These are phyloP conservation scores for Platyrinchus mystaceus DNA, from an alignment of 2,797 vertebrate genomes.

Conservation along the genomic window DNA sequence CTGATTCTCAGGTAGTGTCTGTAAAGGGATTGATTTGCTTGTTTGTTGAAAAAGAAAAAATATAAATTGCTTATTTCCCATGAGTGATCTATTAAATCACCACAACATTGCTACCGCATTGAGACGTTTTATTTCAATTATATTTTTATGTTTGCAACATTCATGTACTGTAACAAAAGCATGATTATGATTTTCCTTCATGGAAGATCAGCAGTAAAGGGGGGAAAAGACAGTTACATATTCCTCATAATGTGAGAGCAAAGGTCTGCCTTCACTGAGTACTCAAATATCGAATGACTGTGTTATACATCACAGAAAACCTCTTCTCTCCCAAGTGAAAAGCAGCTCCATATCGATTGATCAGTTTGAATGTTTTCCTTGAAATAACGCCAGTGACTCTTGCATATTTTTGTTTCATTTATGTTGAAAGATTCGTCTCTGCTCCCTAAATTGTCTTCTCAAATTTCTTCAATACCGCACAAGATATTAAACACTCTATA, in stretches of 20 bases:
- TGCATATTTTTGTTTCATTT: background rate
- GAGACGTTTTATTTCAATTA: background rate
- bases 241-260: background rate
- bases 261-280: background rate
- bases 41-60: background rate
- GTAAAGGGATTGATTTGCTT: background rate
- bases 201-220: background rate
- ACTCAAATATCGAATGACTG: rapidly evolving
- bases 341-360: background rate
- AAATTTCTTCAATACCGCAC: background rate
- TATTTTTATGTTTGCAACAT: background rate
- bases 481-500: background rate
- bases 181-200: background rate
- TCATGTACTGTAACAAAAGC: background rate
- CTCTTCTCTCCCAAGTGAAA: background rate
- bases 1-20: background rate
- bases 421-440: background rate
- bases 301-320: background rate
- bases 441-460: background rate
- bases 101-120: background rate
- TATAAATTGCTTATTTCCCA: background rate
- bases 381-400: background rate
- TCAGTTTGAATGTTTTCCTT: background rate
- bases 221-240: background rate
- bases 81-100: background rate